Base-by-base conservation (phyloP, 1,140 invertebrate species). In the Aphelinus certus region DNA sequence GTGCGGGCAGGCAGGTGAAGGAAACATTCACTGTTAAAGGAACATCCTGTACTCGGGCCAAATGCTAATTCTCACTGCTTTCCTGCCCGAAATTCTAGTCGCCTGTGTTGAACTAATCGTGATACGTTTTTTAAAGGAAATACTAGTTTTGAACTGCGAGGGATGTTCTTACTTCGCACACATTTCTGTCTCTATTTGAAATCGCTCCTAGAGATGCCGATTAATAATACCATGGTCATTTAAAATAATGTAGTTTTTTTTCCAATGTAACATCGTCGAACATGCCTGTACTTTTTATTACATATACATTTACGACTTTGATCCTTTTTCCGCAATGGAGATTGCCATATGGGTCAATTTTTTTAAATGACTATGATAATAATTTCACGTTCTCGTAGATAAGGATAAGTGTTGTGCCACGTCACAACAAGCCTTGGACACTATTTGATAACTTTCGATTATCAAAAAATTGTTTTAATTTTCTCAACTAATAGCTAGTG, bases 1-100 rank as follows among this genome's bases (percentile, higher is more conserved):
- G 84, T 87, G 85, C 85, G 85, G 85, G 85, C 81, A 82, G 78
- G 63, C 85, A 87, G 85, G 82, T 87, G 84, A 83, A 80, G 79
- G 76, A 82, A 83, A 80, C 80, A 75, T 78, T 75, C 64, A 72
- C 58, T 74, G 75, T 76, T 80, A 83, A 82, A 79, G 77, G 71
- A 78, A 79, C 78, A 83, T 83, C 78, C 81, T 82, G 79, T 75
- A 64, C 72, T 60, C 60, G 65, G 26, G 43, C 76, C 65, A 65
- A 78, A 81, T 79, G 77, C 76, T 81, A 79, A 79, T 77, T 71
- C 69, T 42, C 26, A 26, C 55, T 53, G 26, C 62, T 75, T 56
- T 63, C 46, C 26, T 57, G 65, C 63, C 65, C 43, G 63, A 75
- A 68, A 60, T 74, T 58, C 48, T 73, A 10, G 1, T 3, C 55